Percentiles rank a stretch among this genome's conserved stretches.
Conservation (phyloP, 64 coral and sea anemone genomes). For the Montipora sp. region DNA sequence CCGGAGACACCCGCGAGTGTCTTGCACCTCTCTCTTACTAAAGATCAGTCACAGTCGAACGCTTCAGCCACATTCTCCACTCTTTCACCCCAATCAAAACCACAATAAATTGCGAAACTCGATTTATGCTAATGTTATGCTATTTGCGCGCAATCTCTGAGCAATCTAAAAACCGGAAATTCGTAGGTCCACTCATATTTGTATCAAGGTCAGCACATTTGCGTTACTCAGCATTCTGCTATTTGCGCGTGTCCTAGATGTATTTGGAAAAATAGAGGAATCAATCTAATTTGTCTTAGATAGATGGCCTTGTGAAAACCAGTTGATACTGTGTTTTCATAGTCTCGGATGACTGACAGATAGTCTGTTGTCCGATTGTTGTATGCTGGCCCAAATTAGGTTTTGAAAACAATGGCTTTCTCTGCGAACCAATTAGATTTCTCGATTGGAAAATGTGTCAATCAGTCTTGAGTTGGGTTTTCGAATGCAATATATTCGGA, state of each 20-base stretch:
- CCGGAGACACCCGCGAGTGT: constrained; percentile 9
- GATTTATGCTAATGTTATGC: constrained; percentile 8
- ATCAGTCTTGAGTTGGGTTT: constrained; percentile 50
- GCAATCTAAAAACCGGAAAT: constrained; percentile 41
- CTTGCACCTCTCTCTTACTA: background rate
- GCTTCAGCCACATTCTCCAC: background rate
- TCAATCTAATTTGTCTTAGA: background rate
- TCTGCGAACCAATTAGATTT: constrained; percentile 27
- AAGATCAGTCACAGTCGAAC: constrained; percentile 39
- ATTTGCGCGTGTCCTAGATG: background rate
- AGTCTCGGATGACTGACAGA: constrained; percentile 37
- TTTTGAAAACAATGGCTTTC: constrained; percentile 19
- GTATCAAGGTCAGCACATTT: background rate
- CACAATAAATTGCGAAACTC: constrained; percentile 13
- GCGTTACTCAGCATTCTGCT: background rate
- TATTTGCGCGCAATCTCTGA: constrained; percentile 7
- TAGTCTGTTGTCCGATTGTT: constrained; percentile 12
- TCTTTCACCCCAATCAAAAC: background rate
- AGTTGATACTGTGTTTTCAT: constrained; percentile 7
- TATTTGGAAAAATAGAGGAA: background rate
- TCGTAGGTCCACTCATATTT: constrained; percentile 6
- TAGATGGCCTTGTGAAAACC: background rate
- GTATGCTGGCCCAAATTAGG: constrained; percentile 9
- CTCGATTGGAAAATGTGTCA: constrained; percentile 21
- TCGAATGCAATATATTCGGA: constrained; percentile 48